Conservation (phyloP, 2,113 vertebrate genomes). For the Chaetorhynchus papuensis region DNA sequence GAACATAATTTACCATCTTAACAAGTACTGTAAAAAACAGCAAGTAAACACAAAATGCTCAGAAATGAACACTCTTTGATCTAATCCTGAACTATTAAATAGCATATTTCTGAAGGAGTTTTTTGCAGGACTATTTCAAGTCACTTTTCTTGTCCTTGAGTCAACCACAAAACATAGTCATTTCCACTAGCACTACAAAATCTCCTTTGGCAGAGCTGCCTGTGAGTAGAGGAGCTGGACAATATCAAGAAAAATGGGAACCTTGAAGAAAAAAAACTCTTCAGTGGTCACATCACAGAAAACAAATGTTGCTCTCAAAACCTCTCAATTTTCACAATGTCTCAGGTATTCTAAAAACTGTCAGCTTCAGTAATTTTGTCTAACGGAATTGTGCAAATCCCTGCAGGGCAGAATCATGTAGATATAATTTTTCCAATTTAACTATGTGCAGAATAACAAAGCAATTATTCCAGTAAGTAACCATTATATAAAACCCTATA, state of each 20-base stretch:
- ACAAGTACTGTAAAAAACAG: not conserved
- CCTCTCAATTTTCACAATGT: not conserved
- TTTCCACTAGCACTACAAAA: not conserved
- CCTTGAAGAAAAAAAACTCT: not conserved
- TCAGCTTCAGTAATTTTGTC: not conserved
- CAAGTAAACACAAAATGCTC: not conserved
- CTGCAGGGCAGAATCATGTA: not conserved
- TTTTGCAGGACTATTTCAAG: not conserved
- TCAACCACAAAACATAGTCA: not conserved
- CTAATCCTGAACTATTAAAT: not conserved
- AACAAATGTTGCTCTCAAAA: not conserved
- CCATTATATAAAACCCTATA: not conserved
- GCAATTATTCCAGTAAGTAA: not conserved
- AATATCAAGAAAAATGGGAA: not conserved
- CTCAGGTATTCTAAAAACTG: not conserved
- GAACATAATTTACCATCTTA: not conserved
- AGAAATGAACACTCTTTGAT: not conserved
- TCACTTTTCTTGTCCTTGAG: not conserved
- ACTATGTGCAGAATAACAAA: not conserved
- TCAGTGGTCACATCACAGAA: not conserved
- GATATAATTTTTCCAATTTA: not conserved
- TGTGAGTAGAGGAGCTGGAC: not conserved
- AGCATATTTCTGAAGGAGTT: not conserved
- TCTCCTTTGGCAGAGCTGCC: not conserved
- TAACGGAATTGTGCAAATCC: not conserved